Conservation (phyloP, 2,888 invertebrate genomes). For the Peribatodes rhomboidaria region DNA sequence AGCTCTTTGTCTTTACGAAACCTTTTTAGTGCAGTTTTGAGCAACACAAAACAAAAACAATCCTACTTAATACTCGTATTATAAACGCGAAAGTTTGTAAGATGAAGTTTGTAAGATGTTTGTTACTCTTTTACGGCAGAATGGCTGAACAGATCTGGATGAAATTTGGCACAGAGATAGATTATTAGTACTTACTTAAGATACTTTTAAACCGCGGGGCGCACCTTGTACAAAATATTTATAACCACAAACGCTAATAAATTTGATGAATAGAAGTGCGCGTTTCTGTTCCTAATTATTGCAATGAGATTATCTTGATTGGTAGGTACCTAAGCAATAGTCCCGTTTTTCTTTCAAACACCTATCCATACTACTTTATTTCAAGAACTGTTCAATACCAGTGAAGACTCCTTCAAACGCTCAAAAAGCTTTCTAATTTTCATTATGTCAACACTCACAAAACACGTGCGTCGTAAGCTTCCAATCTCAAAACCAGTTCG, state of each 20-base stretch:
- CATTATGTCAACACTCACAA: slow-evolving; percentile 48
- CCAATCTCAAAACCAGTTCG: slow-evolving; percentile 66
- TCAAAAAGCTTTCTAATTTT: slow-evolving; percentile 52
- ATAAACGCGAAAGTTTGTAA: not conserved
- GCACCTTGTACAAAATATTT: no score
- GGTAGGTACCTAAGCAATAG: not conserved
- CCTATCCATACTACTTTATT: not conserved
- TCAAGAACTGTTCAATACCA: slow-evolving; percentile 8
- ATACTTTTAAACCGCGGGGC: no score
- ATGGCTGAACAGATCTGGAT: no score
- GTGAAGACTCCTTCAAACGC: slow-evolving; percentile 9
- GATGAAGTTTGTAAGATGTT: no score
- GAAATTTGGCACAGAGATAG: no score
- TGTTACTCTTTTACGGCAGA: no score
- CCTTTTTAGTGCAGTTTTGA: not conserved
- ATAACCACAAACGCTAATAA: no score
- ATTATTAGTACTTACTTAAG: no score
- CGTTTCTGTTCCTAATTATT: not conserved
- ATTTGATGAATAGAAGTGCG: no score
- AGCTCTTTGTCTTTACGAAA: slow-evolving; percentile 31
- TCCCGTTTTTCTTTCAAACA: not conserved
- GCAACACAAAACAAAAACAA: not conserved
- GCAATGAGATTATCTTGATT: not conserved
- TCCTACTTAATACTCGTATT: no score
- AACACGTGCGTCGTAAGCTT: slow-evolving; percentile 61